These are phyloP conservation scores for Chaenodraco wilsoni DNA, from an alignment of 2,797 vertebrate species.

Conservation along the genomic window DNA sequence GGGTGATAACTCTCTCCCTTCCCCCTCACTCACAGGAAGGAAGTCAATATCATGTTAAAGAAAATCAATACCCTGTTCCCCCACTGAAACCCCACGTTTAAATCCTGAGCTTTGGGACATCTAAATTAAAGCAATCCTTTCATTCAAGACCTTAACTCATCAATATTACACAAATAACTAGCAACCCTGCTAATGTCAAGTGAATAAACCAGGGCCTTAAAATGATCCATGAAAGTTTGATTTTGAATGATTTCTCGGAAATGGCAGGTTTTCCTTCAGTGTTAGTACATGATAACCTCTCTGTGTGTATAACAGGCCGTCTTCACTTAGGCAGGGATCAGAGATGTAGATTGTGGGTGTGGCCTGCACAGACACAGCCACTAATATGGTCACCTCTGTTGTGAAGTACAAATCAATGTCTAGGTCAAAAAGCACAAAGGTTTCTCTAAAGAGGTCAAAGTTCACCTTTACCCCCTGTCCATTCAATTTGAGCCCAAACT, in stretches of 20 bases:
- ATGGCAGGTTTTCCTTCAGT: neutral
- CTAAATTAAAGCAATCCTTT: constrained; percentile 65
- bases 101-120: constrained; percentile 47
- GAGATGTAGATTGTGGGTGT: constrained; percentile 61
- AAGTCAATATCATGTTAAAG: constrained; percentile 80
- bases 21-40: constrained; percentile 68
- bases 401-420: constrained; percentile 87
- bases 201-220: neutral
- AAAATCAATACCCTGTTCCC: constrained; percentile 80
- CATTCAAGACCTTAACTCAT: constrained; percentile 56
- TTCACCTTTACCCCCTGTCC: constrained; percentile 80
- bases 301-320: constrained; percentile 2
- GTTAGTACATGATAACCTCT: neutral
- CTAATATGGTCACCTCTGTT: constrained; percentile 80
- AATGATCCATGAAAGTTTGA: neutral
- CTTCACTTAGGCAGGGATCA: constrained; percentile 12
- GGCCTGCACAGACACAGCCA: constrained; percentile 66
- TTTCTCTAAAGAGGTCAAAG: constrained; percentile 85
- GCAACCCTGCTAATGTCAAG: constrained; percentile 7
- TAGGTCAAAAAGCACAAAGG: constrained; percentile 88
- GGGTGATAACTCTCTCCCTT: constrained; percentile 62
- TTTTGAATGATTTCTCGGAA: constrained; percentile 11
- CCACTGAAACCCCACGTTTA: constrained; percentile 66
- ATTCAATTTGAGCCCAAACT: constrained; percentile 71
- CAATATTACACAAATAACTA: constrained; percentile 56